Base-by-base conservation (phyloP, 2,113 vertebrate genomes). In the Sylvilagus bachmani region DNA sequence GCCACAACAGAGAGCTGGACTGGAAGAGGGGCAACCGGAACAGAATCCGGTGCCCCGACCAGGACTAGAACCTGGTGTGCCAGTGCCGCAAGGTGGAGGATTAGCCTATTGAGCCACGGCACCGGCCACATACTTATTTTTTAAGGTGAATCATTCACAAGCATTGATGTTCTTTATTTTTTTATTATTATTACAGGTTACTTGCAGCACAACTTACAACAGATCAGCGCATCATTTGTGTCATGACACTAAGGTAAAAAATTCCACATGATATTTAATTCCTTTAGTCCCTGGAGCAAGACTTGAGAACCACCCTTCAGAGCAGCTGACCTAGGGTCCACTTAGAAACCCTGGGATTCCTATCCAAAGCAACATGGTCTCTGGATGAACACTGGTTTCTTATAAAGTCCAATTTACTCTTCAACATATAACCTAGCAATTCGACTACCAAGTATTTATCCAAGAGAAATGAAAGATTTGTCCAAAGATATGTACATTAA, bases 381-480 rank as follows among this genome's bases (percentile, higher is more conserved):
- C 29, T 74, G 80, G 44, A 86, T 93, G 81, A 85, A 67, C 51
- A 22, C 61, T 79, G 66, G 21, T 44, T 83, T 81, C 69, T 90
- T 92, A 29, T 66, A 66, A 81, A 84, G 69, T 51, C 79, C 89
- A 96, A 81, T 51, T 53, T 66, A 86, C 74, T 70, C 84, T 73
- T 90, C 24, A 82, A 74, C 53, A 44, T 70, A 64, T 90, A 55
- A 94, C 55, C 78, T 44, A 58, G n/a, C 33, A 55, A 74, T 86
- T 66, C 82, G 24, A 90, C 70, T 44, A 36, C 17, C 69, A 86
- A 89, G 74, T 94, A 29, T 92, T 93, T 90, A 87, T 78, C 91
- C 82, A 81, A 70, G 58, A 73, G 73, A 93, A 95, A 92, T 79
- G 73, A 95, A 81, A 90, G 33, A 79, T 89, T 94, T 96, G 89